Conservation (phyloP, 2,797 vertebrate species). For the Miopithecus talapoin region DNA sequence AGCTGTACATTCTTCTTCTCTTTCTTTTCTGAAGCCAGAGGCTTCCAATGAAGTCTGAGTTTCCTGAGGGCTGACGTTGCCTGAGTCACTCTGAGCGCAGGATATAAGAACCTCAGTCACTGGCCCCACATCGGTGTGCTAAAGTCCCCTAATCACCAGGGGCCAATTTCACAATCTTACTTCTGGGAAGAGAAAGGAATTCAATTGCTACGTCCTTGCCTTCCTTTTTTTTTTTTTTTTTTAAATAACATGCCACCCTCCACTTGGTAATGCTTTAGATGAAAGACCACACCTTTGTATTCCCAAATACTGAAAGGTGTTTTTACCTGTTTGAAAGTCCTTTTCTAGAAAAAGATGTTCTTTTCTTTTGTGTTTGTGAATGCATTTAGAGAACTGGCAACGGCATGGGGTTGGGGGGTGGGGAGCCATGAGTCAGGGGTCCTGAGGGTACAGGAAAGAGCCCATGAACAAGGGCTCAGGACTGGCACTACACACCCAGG, state of each 20-base stretch:
- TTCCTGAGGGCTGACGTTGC: not conserved
- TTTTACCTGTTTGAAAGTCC: slow-evolving; percentile 53
- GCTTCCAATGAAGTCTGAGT: accelerated
- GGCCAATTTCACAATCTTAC: slow-evolving; percentile 31
- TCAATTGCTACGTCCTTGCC: not conserved
- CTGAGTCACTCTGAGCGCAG: not conserved
- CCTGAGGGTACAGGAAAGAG: not conserved
- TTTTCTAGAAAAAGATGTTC: slow-evolving; percentile 53
- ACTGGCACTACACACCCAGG: not conserved
- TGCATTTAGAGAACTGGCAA: not conserved
- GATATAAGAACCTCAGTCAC: not conserved
- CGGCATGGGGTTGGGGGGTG: not conserved
- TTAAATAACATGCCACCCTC: not conserved
- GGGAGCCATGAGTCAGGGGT: slow-evolving; percentile 32
- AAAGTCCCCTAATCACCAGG: not conserved
- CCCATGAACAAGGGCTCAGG: not conserved
- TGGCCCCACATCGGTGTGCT: not conserved
- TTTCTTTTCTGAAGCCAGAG: not conserved
- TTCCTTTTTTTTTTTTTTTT: not conserved
- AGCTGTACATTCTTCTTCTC: not conserved
- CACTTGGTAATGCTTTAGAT: slow-evolving; percentile 3
- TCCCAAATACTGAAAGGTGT: slow-evolving; percentile 43
- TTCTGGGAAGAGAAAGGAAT: slow-evolving; percentile 57
- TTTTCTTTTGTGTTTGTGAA: not conserved
- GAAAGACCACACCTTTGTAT: slow-evolving; percentile 43